Base-by-base conservation (phyloP, 2,113 vertebrate species). In the Caranx melampygus region DNA sequence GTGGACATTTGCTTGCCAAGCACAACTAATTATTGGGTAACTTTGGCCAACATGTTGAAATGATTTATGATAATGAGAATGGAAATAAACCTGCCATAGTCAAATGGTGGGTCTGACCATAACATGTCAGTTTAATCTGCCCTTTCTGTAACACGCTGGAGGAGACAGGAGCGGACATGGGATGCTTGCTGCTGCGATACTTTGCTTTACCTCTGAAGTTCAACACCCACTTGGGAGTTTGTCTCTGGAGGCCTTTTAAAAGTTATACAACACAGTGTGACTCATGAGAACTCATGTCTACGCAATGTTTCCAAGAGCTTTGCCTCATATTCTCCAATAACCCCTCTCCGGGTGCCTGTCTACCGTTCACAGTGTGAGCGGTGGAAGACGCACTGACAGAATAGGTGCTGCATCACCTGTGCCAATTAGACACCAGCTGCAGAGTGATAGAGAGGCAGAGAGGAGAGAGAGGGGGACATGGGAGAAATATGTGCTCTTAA, bases 21-120 rank as follows among this genome's bases (percentile, higher is more conserved):
- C 86, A 80, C 61, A 77, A 88, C 85, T 92, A 93, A 94, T 93
- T 93, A 93, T 78, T 75, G 79, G 78, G 62, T 44, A 80, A 78
- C 79, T 87, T 90, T 71, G 44, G 84, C 86, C 73, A 85, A 73
- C 70, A 60, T 78, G 59, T 88, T 85, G 20, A 62, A 86, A 85
- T 85, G 87, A 91, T 92, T 90, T 88, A 89, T 87, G 83, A 80
- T 88, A 88, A 87, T 83, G 84, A 86, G 79, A 57, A 79, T 45
- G 75, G 75, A 67, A 79, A 86, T 86, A 84, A 87, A 82, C 42
- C 59, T 33, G 66, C 62, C 52, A 63, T 72, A 66, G 69, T 87
- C 73, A 78, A 82, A 81, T 55, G 60, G 45, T 33, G 21, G 64
- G 61, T 78, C 63, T 49, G 79, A 84, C 55, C 80, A 33, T 31